Evolutionary conservation across 2,888 invertebrate species (phyloP), one percentile per base, ranked within the genome.

Genomic region (Charanyca ferruginea): DNA sequence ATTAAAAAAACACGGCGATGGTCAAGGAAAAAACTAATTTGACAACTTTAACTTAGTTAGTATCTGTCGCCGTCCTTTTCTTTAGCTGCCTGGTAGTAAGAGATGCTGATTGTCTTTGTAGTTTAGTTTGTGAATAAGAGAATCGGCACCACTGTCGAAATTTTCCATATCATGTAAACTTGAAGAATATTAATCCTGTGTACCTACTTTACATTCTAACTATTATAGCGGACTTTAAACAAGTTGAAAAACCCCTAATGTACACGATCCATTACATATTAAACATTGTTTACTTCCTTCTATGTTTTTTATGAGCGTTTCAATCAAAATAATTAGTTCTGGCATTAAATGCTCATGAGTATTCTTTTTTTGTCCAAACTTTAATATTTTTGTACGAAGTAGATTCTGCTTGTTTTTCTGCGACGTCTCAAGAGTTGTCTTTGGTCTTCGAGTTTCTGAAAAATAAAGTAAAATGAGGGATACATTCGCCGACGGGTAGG

Each of bases 401-500:
- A 75, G 51, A 80, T 73, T 32, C 55, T 68, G 66, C 48, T 68
- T 47, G 44, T 68, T 66, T 73, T 79, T 51, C 76, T 79, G 55
- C 71, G 73, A 41, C 67, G 69, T 22, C 66, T 72, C n/a, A 73
- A 54, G 16, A 62, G 51, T 22, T 45, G 60, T 18, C 62, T 76
- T 64, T 85, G 84, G 64, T 89, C 83, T 82, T 88, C 83, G 23
- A 91, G 78, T 86, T 85, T 91, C 91, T 91, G 87, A 3, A 66
- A 80, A 64, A 64, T 81, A 23, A 5, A 20, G 42, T 47, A n/a
- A 45, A 28, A 28, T n/a, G n/a, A n/a, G n/a, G n/a, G n/a, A n/a
- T n/a, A n/a, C n/a, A n/a, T n/a, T n/a, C n/a, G 2, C 1, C 5
- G 1, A 6, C 16, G 13, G n/a, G n/a, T n/a, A 35, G 16, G 3